Conservation (phyloP, 2,888 invertebrate species). For the Clostera curtula region DNA sequence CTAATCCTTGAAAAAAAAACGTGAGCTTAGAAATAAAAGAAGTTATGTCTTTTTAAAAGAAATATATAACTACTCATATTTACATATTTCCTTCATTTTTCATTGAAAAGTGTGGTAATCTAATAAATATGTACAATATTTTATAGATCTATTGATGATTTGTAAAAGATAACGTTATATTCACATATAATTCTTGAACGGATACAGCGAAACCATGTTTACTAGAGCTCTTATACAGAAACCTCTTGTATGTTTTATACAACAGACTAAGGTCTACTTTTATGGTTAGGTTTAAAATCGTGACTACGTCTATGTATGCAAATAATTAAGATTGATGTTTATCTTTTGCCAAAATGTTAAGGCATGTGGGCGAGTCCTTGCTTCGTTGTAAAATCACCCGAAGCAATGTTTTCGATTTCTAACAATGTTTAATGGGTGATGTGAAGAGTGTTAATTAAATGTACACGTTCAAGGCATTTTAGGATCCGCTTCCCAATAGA, state of each 20-base stretch:
- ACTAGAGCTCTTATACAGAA: too few relatives aligned
- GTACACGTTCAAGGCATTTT: slow-evolving; percentile 21
- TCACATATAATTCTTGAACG: too few relatives aligned
- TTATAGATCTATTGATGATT: slow-evolving; percentile 32
- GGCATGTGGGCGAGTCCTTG: slow-evolving; percentile 35
- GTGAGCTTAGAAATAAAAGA: too few relatives aligned
- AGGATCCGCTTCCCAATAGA: too few relatives aligned
- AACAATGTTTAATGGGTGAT: slow-evolving; percentile 16
- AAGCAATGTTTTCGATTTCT: slow-evolving; percentile 21
- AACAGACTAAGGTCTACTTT: too few relatives aligned
- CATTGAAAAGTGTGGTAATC: too few relatives aligned
- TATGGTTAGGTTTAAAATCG: slow-evolving; percentile 28
- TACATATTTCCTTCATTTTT: too few relatives aligned
- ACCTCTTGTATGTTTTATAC: too few relatives aligned
- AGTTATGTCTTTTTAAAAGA: too few relatives aligned
- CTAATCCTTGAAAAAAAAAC: too few relatives aligned
- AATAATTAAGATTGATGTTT: slow-evolving; percentile 56
- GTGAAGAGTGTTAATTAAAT: slow-evolving; percentile 21
- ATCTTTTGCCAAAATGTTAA: slow-evolving; percentile 42
- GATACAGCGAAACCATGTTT: too few relatives aligned
- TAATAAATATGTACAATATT: slow-evolving; percentile 21
- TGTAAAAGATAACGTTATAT: slow-evolving; percentile 37
- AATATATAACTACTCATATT: too few relatives aligned
- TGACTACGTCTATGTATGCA: slow-evolving; percentile 44
- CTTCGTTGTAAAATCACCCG: slow-evolving; percentile 24